Evolutionary conservation across 2,113 vertebrate species (phyloP).

Genomic region (Leucopsar rothschildi): DNA sequence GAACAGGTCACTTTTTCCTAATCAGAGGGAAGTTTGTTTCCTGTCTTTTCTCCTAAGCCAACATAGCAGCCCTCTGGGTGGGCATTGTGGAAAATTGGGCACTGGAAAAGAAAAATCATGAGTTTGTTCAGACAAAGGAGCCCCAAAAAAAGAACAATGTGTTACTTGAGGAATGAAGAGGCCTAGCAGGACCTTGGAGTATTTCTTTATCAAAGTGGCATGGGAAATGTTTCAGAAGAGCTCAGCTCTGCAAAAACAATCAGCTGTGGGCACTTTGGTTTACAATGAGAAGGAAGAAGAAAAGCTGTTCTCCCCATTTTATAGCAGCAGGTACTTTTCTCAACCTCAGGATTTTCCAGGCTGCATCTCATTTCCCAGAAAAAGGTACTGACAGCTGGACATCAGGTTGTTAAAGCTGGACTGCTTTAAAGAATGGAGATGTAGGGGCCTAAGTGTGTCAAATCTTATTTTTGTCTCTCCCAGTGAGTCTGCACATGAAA

Average conservation of each 20-base stretch:
- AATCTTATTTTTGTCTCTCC: not conserved
- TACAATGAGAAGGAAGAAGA: not conserved
- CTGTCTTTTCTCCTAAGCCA: not conserved
- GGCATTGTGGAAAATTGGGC: not conserved
- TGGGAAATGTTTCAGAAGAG: not conserved
- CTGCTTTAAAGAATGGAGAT: not conserved
- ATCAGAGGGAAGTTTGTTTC: not conserved
- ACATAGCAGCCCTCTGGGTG: not conserved
- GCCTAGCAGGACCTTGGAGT: not conserved
- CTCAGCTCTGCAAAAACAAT: not conserved
- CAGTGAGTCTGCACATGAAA: not conserved
- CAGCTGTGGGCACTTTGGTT: not conserved
- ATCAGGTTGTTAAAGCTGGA: not conserved
- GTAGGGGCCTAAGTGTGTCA: not conserved
- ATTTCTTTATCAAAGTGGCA: not conserved
- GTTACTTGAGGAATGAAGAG: not conserved
- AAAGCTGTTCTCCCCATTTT: not conserved
- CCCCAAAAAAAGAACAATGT: not conserved
- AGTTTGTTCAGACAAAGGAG: not conserved
- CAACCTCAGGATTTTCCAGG: not conserved
- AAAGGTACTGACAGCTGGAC: not conserved
- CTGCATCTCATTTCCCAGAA: not conserved
- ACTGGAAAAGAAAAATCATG: not conserved
- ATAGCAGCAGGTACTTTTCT: not conserved
- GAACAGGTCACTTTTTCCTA: not conserved